Base-by-base conservation (phyloP, 2,888 invertebrate species). In the Epinotia bilunana region DNA sequence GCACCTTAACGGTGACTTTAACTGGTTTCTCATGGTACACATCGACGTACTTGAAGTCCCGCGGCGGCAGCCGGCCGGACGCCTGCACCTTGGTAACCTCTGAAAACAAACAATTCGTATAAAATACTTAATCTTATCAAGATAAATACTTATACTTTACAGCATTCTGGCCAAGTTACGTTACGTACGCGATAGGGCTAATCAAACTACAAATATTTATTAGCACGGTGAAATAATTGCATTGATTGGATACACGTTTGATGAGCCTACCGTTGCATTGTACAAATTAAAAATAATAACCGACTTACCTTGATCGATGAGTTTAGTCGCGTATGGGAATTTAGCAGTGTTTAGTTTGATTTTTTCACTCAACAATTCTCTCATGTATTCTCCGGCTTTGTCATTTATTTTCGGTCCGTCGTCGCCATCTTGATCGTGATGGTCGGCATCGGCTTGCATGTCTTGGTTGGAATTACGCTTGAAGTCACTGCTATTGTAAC, bases 351-450 rank as follows among this genome's bases (percentile, higher is more conserved):
- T 96, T 79, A 97, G 91, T 79, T 95, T 95, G 76, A 95, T 95
- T 87, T 96, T 96, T 84, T 97, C 97, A 67, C 95, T 95, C 77
- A 97, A 86, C 75, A 97, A 93, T 85, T 97, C 97, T 28, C 96
- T 94, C 85, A 97, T 95, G 85, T 97, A 97, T 91, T 97, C 97
- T 73, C 95, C 96, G 86, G 96, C 96, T 91, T 97, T 97, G 86
- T 96, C 96, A 80, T 95, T 95, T 76, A 96, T 90, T 84, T 95
- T 95, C 67, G 94, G 89, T 80, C 91, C 91, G 23, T 95, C 95
- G 73, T 95, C 95, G 87, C 94, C 93, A 91, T 94, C 93, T 94
- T 95, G 91, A 73, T 83, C 88, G 72, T 88, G 87, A 76, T 83
- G 88, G n/a, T 85, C 82, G 72, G 72, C 73, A 16, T 83, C 83